Base-by-base conservation (phyloP, 2,888 invertebrate genomes). In the Synanthedon myopaeformis region DNA sequence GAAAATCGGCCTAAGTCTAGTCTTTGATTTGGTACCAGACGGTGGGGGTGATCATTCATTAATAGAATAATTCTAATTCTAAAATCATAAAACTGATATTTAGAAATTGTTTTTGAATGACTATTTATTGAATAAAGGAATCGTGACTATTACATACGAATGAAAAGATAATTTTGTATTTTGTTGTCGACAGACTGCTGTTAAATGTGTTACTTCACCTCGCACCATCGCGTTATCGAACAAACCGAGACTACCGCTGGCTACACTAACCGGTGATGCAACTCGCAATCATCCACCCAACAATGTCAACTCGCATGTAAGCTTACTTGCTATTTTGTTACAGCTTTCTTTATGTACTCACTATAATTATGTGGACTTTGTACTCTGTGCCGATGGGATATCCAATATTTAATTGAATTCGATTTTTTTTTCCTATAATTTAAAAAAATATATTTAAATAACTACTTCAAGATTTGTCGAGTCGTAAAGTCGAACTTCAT, bases 221-320 rank as follows among this genome's bases (percentile, higher is more conserved):
- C 85, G 87, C 63, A 85, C 84, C 66, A 83, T 79, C 65, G 80
- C 82, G 69, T 76, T 87, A 77, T 83, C 86, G 63, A 82, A 79
- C 67, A 87, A 87, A 67, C 81, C 86, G 63, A 79, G 86, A 58
- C 63, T 83, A 66, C 85, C 85, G 61, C 69, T 85, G 70, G 81
- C 79, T 57, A 79, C 84, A 61, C 64, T 85, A 66, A 75, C 82
- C 57, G 76, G 79, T 59, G 86, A 85, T 66, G 67, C 82, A 53
- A 70, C 78, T 61, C 80, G 86, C 60, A 83, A 78, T 67, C 84
- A 84, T 74, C 79, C 85, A 66, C 76, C 85, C 72, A 82, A 81
- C 76, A 86, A 82, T 63, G 86, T 85, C 74, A 86, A 84, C 76
- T 80, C 85, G 67, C 84, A 85, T 74, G 87, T 87, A 73, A 84